Conservation (phyloP, 2,797 vertebrate species). For the Varecia variegata region DNA sequence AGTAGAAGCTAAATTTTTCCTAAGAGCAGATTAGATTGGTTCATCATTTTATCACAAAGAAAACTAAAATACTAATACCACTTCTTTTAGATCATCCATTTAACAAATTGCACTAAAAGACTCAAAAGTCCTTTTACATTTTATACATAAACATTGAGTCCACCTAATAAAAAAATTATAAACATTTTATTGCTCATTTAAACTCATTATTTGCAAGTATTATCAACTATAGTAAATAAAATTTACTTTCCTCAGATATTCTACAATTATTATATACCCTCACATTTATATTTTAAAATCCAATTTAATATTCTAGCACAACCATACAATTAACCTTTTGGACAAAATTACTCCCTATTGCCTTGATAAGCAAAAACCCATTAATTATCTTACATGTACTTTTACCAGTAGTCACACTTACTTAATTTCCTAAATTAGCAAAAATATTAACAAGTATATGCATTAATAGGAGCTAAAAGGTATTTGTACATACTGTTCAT, state of each 20-base stretch:
- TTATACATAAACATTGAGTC: background rate
- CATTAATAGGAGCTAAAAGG: background rate
- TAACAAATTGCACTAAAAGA: background rate
- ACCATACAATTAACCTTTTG: background rate
- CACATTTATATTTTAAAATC: slow-evolving; percentile 5
- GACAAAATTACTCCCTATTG: background rate
- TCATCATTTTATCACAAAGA: background rate
- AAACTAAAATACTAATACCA: background rate
- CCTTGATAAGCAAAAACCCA: background rate
- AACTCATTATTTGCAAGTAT: background rate
- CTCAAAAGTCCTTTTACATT: background rate
- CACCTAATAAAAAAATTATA: background rate
- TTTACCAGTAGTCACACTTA: background rate
- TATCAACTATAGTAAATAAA: background rate
- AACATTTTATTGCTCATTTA: background rate
- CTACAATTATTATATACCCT: background rate
- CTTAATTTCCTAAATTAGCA: background rate
- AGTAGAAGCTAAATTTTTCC: background rate
- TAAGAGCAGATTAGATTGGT: background rate
- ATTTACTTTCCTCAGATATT: background rate
- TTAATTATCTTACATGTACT: background rate
- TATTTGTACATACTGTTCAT: background rate
- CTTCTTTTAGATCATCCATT: background rate
- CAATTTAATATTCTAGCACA: background rate
- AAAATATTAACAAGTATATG: background rate